These are phyloP conservation scores for Nerophis ophidion DNA, from an alignment of 2,113 vertebrate species.

Conservation along the genomic window DNA sequence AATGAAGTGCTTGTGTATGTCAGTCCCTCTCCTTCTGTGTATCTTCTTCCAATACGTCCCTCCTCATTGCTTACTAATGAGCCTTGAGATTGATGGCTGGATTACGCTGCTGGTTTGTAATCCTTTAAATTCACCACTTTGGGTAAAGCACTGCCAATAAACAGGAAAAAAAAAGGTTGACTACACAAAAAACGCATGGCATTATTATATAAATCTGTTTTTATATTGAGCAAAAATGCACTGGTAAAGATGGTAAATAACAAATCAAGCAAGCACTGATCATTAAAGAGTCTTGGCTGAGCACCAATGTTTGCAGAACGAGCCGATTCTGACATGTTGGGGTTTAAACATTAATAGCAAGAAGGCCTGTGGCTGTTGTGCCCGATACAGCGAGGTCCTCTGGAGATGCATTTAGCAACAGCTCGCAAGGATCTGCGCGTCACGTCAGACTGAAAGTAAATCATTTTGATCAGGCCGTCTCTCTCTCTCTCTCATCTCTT, in stretches of 20 bases:
- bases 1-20: too few relatives aligned
- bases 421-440: slow-evolving; percentile 44
- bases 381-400: slow-evolving; percentile 29
- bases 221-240: slow-evolving; percentile 23
- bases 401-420: slow-evolving; percentile 44
- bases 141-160: slow-evolving; percentile 39
- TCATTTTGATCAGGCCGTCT: slow-evolving; percentile 52
- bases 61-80: slow-evolving; percentile 64
- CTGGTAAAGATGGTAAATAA: slow-evolving; percentile 26
- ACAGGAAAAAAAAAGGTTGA: slow-evolving; percentile 14
- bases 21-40: neutral
- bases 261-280: slow-evolving; percentile 15
- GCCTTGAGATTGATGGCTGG: slow-evolving; percentile 70
- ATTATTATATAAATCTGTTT: slow-evolving; percentile 23
- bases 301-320: slow-evolving; percentile 45
- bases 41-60: slow-evolving; percentile 22
- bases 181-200: slow-evolving; percentile 18
- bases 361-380: slow-evolving; percentile 33
- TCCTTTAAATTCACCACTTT: slow-evolving; percentile 72
- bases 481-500: slow-evolving; percentile 52
- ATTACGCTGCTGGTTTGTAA: slow-evolving; percentile 68
- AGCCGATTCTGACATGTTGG: slow-evolving; percentile 44
- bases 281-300: slow-evolving; percentile 33
- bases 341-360: slow-evolving; percentile 42
- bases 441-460: slow-evolving; percentile 44